phyloP scores from a whole-genome alignment of 2,888 invertebrate genomes.

The Zaprionus lineosus region DNA sequence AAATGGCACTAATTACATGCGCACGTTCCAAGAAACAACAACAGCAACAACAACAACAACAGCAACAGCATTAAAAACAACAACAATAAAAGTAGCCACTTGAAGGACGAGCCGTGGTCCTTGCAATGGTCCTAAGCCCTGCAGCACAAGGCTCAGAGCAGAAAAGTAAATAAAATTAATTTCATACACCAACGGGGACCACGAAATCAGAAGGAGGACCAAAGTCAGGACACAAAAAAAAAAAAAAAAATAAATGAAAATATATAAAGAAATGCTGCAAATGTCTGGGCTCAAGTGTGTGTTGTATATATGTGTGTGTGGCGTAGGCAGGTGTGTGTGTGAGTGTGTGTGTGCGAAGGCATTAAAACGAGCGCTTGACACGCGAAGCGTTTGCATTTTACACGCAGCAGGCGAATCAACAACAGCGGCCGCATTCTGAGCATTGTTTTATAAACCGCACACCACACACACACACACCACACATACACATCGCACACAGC shows the following conservation, averaged over 20 bases:
- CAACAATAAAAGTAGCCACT: slow-evolving; percentile 69
- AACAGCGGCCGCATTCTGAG: slow-evolving; percentile 56
- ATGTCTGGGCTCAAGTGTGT: slow-evolving; percentile 69
- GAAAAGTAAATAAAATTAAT: slow-evolving; percentile 70
- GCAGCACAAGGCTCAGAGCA: slow-evolving; percentile 19
- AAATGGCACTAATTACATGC: slow-evolving; percentile 76
- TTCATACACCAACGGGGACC: slow-evolving; percentile 48
- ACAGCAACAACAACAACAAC: slow-evolving; percentile 6
- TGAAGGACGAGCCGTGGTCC: slow-evolving; percentile 60
- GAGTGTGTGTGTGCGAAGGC: slow-evolving; percentile 28
- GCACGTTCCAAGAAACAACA: slow-evolving; percentile 52
- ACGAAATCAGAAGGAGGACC: slow-evolving; percentile 5
- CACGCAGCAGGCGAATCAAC: slow-evolving; percentile 65
- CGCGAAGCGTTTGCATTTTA: slow-evolving; percentile 79
- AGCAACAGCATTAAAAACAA: slow-evolving; percentile 24
- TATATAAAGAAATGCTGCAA: slow-evolving; percentile 70
- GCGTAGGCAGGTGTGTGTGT: slow-evolving; percentile 31
- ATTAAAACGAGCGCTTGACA: slow-evolving; percentile 77
- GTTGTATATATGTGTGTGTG: slow-evolving; percentile 21
- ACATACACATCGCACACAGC: slow-evolving; percentile 21
- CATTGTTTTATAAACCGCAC: slow-evolving; percentile 63
- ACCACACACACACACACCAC: slow-evolving; percentile 10
- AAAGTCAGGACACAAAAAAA: slow-evolving; percentile 18
- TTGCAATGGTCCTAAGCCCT: slow-evolving; percentile 27
- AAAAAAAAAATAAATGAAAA: slow-evolving; percentile 19